Conservation (phyloP, 2,888 invertebrate species). For the Balanococcus diminutus region DNA sequence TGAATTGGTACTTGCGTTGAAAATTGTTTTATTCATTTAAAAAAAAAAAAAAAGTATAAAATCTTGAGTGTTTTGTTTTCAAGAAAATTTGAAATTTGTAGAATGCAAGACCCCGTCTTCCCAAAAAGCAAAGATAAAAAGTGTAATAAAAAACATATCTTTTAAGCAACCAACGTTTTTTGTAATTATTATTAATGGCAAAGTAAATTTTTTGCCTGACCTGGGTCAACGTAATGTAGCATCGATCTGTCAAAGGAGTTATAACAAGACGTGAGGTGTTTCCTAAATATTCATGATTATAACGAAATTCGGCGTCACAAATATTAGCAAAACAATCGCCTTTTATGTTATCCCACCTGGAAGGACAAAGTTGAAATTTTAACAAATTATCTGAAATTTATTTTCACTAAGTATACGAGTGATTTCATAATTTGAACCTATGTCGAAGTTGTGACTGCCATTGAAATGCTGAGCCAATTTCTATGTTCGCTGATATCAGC, state of each 20-base stretch:
- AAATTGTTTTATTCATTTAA: too few relatives aligned
- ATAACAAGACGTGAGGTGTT: slow-evolving; percentile 93
- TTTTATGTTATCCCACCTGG: slow-evolving; percentile 78
- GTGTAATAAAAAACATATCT: not conserved
- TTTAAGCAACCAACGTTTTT: not conserved
- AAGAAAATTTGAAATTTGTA: too few relatives aligned
- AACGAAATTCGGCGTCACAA: slow-evolving; percentile 90
- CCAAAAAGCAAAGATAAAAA: too few relatives aligned
- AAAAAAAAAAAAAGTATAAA: too few relatives aligned
- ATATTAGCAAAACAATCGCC: slow-evolving; percentile 91
- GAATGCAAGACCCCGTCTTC: too few relatives aligned
- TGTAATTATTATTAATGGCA: not conserved
- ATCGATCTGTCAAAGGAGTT: slow-evolving; percentile 92
- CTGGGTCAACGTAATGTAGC: slow-evolving; percentile 93
- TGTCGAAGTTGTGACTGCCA: slow-evolving; percentile 91
- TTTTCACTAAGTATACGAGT: not conserved
- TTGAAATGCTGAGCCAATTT: slow-evolving; percentile 78
- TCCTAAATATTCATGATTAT: slow-evolving; percentile 92
- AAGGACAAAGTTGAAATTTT: not conserved
- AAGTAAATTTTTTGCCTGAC: slow-evolving; percentile 61
- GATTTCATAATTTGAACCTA: slow-evolving; percentile 60
- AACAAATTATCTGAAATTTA: not conserved
- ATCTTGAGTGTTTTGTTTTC: too few relatives aligned
- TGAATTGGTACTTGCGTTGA: too few relatives aligned
- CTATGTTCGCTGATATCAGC: slow-evolving; percentile 81